These are phyloP conservation scores for Cephus runcator DNA, from an alignment of 2,888 invertebrate genomes.

Conservation along the genomic window DNA sequence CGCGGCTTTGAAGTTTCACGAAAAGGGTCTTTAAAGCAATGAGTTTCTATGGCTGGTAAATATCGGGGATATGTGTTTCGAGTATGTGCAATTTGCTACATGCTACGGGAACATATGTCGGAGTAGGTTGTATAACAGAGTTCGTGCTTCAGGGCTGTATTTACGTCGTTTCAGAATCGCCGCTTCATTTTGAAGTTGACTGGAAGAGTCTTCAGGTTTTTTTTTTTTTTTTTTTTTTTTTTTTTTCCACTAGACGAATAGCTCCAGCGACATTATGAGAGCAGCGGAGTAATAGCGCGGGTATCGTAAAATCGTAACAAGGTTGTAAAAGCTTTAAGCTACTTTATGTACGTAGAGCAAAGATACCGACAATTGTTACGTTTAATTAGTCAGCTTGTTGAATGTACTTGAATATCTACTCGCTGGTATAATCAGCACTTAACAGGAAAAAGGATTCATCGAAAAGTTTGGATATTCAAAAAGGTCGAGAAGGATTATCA, in stretches of 20 bases:
- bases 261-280: not conserved
- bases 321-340: not conserved
- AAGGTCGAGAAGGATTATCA: not conserved
- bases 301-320: not conserved
- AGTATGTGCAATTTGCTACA: not conserved
- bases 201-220: not conserved
- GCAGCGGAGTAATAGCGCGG: not conserved
- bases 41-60: not conserved
- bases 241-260: not conserved
- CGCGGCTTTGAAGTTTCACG: not conserved
- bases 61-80: not conserved
- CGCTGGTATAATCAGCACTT: not conserved
- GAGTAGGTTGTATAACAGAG: not conserved
- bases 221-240: not conserved
- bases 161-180: not conserved
- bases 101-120: not conserved
- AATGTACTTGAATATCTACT: not conserved
- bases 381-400: not conserved
- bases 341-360: not conserved
- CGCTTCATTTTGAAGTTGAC: not conserved
- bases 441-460: not conserved
- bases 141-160: not conserved
- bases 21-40: not conserved
- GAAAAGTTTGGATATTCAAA: not conserved
- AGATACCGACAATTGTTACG: not conserved